These are phyloP conservation scores for Amphiprion percula DNA, from an alignment of 2,113 vertebrate species.

Conservation along the genomic window DNA sequence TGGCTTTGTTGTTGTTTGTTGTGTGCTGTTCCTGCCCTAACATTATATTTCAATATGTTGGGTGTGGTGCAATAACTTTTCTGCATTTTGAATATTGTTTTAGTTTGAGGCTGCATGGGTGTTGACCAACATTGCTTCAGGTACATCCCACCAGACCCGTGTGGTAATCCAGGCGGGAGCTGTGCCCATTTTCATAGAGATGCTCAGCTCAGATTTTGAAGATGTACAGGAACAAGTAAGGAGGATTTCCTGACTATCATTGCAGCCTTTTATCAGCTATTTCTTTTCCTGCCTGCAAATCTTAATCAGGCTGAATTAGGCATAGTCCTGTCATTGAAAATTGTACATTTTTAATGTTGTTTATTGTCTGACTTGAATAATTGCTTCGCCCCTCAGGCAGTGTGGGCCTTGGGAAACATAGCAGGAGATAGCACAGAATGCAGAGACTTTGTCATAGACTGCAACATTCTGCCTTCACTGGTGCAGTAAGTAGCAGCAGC, in stretches of 20 bases:
- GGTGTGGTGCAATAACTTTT: background rate
- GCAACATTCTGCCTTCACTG: conserved; percentile 96
- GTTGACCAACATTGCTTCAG: conserved; percentile 98
- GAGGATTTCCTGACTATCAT: background rate
- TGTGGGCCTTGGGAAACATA: conserved; percentile 99
- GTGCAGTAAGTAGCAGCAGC: conserved; percentile 90
- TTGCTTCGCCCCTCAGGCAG: conserved; percentile 86
- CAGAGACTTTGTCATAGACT: conserved; percentile 97
- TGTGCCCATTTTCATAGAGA: conserved; percentile 97
- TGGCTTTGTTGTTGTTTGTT: background rate
- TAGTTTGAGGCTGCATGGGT: conserved; percentile 99
- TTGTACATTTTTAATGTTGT: background rate
- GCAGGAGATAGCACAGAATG: conserved; percentile 99
- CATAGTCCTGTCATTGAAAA: background rate
- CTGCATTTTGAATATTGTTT: conserved; percentile 30
- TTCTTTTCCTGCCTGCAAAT: background rate
- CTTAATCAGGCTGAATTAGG: background rate
- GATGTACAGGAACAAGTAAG: conserved; percentile 98
- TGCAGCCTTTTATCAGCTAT: background rate
- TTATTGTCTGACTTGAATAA: conserved; percentile 16
- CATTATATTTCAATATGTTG: background rate
- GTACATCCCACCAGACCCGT: conserved; percentile 96
- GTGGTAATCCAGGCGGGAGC: conserved; percentile 98
- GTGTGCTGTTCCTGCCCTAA: background rate
- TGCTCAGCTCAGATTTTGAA: conserved; percentile 97